These are phyloP conservation scores for Delichon dasypus DNA, from an alignment of 2,797 vertebrate genomes.

Conservation along the genomic window DNA sequence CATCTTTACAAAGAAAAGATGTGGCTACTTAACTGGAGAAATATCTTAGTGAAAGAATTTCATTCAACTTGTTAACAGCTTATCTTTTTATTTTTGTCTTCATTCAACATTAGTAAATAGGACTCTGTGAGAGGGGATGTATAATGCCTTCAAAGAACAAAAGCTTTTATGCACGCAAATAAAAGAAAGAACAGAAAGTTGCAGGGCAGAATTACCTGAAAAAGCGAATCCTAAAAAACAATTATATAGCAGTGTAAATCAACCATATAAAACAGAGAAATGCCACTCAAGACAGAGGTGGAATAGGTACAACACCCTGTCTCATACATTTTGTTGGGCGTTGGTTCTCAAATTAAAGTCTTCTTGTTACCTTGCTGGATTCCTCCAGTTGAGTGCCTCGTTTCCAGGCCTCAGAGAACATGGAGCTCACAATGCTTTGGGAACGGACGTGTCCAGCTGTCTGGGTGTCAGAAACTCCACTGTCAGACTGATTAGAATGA, in stretches of 20 bases:
- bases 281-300: neutral
- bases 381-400: conserved; percentile 97
- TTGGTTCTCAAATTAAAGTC: conserved; percentile 2
- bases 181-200: neutral
- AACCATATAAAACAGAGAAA: neutral
- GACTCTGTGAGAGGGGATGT: neutral
- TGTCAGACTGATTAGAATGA: conserved; percentile 90
- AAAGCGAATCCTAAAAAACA: neutral
- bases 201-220: neutral
- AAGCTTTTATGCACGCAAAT: neutral
- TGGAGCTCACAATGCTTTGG: conserved; percentile 96
- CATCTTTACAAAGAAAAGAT: conserved; percentile 19
- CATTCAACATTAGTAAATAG: conserved; percentile 43
- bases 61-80: conserved; percentile 42
- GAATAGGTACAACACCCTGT: neutral
- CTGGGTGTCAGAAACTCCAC: conserved; percentile 92
- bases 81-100: conserved; percentile 54
- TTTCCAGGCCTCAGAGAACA: conserved; percentile 98
- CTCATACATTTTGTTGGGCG: neutral
- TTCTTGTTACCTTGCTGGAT: conserved; percentile 85
- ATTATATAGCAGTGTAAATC: neutral
- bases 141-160: neutral
- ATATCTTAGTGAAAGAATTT: conserved; percentile 28
- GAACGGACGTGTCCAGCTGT: conserved; percentile 89
- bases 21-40: neutral